Conservation (phyloP, 2,113 vertebrate genomes). For the Herpetotheres cachinnans region DNA sequence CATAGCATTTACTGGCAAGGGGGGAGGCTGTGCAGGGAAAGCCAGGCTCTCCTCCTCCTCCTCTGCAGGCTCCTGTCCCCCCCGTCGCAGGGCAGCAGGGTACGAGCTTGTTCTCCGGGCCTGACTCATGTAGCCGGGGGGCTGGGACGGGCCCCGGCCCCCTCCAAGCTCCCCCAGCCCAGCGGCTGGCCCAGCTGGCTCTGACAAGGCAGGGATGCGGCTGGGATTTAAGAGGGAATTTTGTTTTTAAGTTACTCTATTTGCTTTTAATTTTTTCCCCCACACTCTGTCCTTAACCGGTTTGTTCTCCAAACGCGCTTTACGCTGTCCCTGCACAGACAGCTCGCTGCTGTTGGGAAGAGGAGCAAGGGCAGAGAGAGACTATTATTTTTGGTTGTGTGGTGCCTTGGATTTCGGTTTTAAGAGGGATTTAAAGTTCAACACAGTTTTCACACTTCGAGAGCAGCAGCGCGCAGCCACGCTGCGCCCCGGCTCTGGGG, state of each 20-base stretch:
- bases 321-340: background rate
- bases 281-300: background rate
- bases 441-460: background rate
- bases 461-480: background rate
- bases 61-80: background rate
- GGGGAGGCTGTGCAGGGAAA: constrained; percentile 12
- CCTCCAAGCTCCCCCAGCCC: background rate
- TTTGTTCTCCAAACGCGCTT: background rate
- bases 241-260: background rate
- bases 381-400: background rate
- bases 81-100: background rate
- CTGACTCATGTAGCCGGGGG: background rate
- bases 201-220: background rate
- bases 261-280: background rate
- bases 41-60: background rate
- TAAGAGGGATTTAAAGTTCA: background rate
- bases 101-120: background rate
- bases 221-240: background rate
- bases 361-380: background rate
- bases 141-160: background rate
- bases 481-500: background rate
- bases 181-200: background rate
- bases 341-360: background rate
- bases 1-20: constrained; percentile 48
- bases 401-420: background rate